A percentile compares a stretch with the other conserved stretches of the same genome.
Evolutionary conservation across 2,113 vertebrate species (phyloP).

Genomic region (Corapipo altera): DNA sequence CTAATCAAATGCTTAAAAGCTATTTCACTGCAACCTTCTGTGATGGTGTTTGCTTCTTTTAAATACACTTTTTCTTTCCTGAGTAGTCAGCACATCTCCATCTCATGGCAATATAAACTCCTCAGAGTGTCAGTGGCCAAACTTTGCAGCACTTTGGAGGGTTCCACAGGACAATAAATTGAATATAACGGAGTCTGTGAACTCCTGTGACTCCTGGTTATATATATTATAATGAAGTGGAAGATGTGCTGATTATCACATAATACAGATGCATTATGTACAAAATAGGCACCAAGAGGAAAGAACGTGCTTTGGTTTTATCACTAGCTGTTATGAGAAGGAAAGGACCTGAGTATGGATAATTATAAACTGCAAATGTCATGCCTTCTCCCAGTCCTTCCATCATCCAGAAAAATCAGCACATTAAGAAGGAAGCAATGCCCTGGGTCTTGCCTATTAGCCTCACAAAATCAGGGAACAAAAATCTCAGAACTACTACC

Average conservation of each 20-base stretch:
- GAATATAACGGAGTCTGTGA: slow-evolving; percentile 45
- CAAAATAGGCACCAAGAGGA: slow-evolving; percentile 55
- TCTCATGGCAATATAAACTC: slow-evolving; percentile 11
- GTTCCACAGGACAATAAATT: slow-evolving; percentile 48
- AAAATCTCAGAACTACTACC: neutral
- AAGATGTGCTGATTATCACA: slow-evolving; percentile 71
- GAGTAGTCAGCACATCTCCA: slow-evolving; percentile 58
- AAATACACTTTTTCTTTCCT: slow-evolving; percentile 39
- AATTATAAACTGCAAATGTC: slow-evolving; percentile 67
- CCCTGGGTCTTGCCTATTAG: slow-evolving; percentile 31
- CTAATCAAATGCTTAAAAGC: slow-evolving; percentile 41
- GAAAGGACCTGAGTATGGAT: slow-evolving; percentile 33
- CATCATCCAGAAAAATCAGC: slow-evolving; percentile 10
- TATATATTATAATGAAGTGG: slow-evolving; percentile 38
- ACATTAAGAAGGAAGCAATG: neutral
- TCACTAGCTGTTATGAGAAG: slow-evolving; percentile 44
- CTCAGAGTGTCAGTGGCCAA: slow-evolving; percentile 27
- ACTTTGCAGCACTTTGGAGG: slow-evolving; percentile 49
- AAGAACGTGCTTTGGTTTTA: slow-evolving; percentile 53
- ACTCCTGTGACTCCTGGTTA: neutral
- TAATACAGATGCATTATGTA: slow-evolving; percentile 59
- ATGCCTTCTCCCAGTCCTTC: neutral
- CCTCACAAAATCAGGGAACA: neutral
- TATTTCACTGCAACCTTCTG: slow-evolving; percentile 56
- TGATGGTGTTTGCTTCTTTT: slow-evolving; percentile 18